These are phyloP conservation scores for Junonia oenone DNA, from an alignment of 2,888 invertebrate species.

Conservation along the genomic window DNA sequence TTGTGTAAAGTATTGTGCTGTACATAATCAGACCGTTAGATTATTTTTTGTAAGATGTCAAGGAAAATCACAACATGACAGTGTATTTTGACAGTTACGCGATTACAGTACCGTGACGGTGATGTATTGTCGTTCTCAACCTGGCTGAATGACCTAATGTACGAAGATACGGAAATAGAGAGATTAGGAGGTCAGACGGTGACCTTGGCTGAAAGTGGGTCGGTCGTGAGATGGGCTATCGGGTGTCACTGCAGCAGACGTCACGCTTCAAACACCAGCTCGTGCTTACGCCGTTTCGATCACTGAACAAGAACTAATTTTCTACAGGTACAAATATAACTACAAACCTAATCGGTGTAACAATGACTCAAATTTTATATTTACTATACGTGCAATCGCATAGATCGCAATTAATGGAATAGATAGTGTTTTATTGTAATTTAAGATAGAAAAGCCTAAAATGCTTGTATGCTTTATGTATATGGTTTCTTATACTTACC, in stretches of 20 bases:
- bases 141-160: conserved; percentile 19
- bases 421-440: too few species aligned
- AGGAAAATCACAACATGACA: conserved; percentile 14
- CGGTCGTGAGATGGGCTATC: conserved; percentile 75
- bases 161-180: conserved; percentile 39
- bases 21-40: conserved; percentile 7
- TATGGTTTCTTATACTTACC: too few species aligned
- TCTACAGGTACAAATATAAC: conserved; percentile 14
- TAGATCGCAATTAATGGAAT: too few species aligned
- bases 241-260: conserved; percentile 74
- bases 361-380: too few species aligned
- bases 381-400: too few species aligned
- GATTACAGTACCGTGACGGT: conserved; percentile 8
- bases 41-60: conserved; percentile 7
- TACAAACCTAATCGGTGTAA: background rate
- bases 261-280: conserved; percentile 62
- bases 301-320: conserved; percentile 26
- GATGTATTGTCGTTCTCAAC: conserved; percentile 15
- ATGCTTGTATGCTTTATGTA: too few species aligned
- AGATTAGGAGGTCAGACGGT: conserved; percentile 71
- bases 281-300: conserved; percentile 26
- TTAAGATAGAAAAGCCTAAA: too few species aligned
- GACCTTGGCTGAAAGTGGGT: conserved; percentile 74
- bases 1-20: conserved; percentile 3
- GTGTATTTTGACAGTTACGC: conserved; percentile 19